Evolutionary conservation across 1,140 invertebrate genomes (phyloP), one percentile per base, ranked within the genome.

Genomic region (Magallana gigas): DNA sequence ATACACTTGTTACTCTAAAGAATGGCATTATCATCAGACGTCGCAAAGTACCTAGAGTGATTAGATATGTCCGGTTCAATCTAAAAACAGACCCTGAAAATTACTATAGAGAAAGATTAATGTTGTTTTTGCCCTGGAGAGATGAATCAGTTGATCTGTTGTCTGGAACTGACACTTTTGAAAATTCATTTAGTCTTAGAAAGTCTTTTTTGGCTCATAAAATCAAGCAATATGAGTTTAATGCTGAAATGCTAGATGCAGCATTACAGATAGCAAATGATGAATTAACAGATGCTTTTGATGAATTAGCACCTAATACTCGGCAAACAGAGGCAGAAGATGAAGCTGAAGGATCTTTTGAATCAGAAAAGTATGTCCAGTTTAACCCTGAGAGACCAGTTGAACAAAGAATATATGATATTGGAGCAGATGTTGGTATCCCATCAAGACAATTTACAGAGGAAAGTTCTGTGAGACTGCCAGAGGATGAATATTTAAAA

Each of bases 1-100:
- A 12, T 14, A 62, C 11, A 48, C 12, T 82, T 8, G 60, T 87
- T 14, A 57, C 36, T n/a, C 84, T 87, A n/a, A 87, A 87, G 59
- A 87, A 84, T 87, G 86, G 86, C 7, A 76, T 87, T 29, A 84
- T 18, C 58, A 87, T 87, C 12, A 68, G 58, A 8, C 83, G 58
- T 62, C 76, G 87, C 57, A 58, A 60, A 48, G 62, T 48, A 48
- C 36, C 36, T 48, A 48, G 36, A 48, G 36, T 48, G 36, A 48
- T 48, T 48, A 48, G 36, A 48, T 48, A 48, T 48, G 36, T 48
- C 5, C 36, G 36, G 36, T 56, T 60, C 8, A 16, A 11, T 80
- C 85, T 56, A 8, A 80, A 86, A n/a, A 59, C 7, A n/a, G 23
- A 48, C 5, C 3, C 36, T 48, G 36, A 48, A 48, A 48, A 48